Evolutionary conservation across 2,888 invertebrate genomes (phyloP).

Genomic region (Gymnosoma rotundatum): DNA sequence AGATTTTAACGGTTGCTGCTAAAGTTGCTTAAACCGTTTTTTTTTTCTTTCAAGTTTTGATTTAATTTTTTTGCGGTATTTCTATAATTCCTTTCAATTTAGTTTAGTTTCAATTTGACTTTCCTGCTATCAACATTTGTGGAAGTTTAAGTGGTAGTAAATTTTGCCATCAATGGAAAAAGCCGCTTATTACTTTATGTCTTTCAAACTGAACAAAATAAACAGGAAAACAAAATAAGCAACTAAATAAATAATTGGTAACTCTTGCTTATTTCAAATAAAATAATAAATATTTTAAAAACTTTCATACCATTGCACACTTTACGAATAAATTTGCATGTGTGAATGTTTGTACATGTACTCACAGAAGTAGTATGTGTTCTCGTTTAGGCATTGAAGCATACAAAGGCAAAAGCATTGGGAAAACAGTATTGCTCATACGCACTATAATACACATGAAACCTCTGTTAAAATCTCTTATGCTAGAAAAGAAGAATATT

Average conservation of each 20-base stretch:
- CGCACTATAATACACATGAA: conserved; percentile 35
- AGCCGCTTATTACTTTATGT: conserved; percentile 12
- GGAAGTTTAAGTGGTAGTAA: background rate
- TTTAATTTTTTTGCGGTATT: conserved; percentile 59
- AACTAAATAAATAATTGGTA: conserved; percentile 16
- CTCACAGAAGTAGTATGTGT: background rate
- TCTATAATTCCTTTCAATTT: conserved; percentile 43
- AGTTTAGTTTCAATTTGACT: conserved; percentile 65
- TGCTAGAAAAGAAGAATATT: background rate
- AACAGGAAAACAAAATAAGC: conserved; percentile 26
- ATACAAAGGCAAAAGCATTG: conserved; percentile 7
- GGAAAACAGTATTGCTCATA: conserved; percentile 31
- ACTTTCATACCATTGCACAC: background rate
- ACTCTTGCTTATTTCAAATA: conserved; percentile 1
- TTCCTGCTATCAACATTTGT: conserved; percentile 53
- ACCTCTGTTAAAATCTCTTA: conserved; percentile 11
- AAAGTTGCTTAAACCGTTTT: conserved; percentile 32
- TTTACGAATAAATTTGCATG: background rate
- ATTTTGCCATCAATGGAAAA: conserved; percentile 4
- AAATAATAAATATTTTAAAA: background rate
- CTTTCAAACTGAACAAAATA: background rate
- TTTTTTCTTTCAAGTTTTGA: conserved; percentile 27
- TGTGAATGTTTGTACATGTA: background rate
- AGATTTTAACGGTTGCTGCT: conserved; percentile 37
- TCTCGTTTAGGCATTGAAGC: background rate